These are phyloP conservation scores for Regulus satrapa DNA, from an alignment of 2,113 vertebrate species.

Conservation along the genomic window DNA sequence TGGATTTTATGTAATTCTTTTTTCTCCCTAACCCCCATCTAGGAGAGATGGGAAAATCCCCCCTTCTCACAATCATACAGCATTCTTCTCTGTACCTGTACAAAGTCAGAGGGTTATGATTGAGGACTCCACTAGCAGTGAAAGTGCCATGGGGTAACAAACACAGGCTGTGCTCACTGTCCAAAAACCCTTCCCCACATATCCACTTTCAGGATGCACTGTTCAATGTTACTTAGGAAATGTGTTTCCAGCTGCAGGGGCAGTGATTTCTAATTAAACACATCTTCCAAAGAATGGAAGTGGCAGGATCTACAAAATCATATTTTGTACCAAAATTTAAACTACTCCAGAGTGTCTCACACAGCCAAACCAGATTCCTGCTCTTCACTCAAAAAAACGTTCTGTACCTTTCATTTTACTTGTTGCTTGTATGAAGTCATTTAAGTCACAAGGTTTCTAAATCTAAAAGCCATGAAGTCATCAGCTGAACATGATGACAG, in stretches of 20 bases:
- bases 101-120: not conserved
- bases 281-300: not conserved
- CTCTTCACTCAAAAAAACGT: not conserved
- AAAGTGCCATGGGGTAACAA: not conserved
- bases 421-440: not conserved
- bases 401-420: accelerated
- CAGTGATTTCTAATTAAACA: not conserved
- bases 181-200: not conserved
- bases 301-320: not conserved
- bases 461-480: not conserved
- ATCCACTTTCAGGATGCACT: not conserved
- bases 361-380: not conserved
- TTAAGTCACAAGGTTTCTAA: not conserved
- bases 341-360: not conserved
- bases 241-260: not conserved
- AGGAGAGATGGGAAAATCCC: accelerated
- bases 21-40: not conserved
- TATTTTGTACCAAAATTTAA: not conserved
- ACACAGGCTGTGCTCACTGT: no score
- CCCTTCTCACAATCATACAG: accelerated
- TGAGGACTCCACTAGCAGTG: not conserved
- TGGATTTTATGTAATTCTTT: not conserved
- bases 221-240: not conserved
- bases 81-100: not conserved
- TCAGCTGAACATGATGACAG: accelerated